A percentile compares a stretch with the other conserved stretches of the same genome.
Evolutionary conservation across 2,888 invertebrate species (phyloP).

Genomic region (Cheilosia impressa): DNA sequence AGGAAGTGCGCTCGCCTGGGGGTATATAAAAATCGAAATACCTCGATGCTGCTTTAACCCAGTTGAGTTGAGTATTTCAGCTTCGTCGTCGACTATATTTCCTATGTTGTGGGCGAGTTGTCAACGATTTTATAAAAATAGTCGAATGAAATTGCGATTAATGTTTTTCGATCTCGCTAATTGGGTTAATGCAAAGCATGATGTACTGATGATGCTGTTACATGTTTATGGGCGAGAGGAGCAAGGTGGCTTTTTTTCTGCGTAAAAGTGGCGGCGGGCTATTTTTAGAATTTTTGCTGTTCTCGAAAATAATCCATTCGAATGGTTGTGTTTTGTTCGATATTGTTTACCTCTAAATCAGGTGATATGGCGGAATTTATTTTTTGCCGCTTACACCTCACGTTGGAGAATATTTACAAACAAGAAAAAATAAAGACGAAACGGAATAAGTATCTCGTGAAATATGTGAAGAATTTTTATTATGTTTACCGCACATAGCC

Average conservation of each 20-base stretch:
- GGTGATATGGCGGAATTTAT: not conserved
- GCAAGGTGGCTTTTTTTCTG: constrained; percentile 1
- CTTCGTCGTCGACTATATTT: not conserved
- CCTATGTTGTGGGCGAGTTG: constrained; percentile 18
- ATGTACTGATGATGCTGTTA: constrained; percentile 2
- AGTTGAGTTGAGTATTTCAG: too few species aligned
- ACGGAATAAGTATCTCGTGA: not conserved
- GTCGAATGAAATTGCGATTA: constrained; percentile 43
- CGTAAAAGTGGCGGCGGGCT: constrained; percentile 11
- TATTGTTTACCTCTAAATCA: not conserved
- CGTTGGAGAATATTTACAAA: not conserved
- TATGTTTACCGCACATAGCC: constrained; percentile 6
- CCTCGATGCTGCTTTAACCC: too few species aligned
- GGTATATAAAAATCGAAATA: not conserved
- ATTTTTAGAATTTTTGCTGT: constrained; percentile 22
- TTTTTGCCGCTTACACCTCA: not conserved
- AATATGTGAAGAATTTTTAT: constrained; percentile 40
- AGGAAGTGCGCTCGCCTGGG: too few species aligned
- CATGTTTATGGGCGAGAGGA: constrained; percentile 2
- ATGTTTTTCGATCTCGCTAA: constrained; percentile 43
- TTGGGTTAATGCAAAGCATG: constrained; percentile 45
- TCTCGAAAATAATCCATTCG: not conserved
- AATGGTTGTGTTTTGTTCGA: not conserved
- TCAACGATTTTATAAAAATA: constrained; percentile 30
- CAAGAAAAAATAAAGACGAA: not conserved